Base-by-base conservation (phyloP, 2,888 invertebrate species). In the Drosophila suboccidentalis region DNA sequence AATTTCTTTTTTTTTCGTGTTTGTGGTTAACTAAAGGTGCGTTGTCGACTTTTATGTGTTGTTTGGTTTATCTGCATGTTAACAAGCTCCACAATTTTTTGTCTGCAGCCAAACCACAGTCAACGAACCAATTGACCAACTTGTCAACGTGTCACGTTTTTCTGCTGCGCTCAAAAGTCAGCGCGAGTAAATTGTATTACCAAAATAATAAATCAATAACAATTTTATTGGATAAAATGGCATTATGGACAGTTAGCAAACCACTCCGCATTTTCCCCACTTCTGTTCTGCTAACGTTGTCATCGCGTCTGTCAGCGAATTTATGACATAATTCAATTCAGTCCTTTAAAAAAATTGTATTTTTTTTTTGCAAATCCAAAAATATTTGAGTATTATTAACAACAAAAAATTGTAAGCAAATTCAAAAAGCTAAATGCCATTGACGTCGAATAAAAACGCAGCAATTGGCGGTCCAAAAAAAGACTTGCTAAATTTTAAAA, bases 181-280 rank as follows among this genome's bases (percentile, higher is more conserved):
- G 1, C n/a, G 46, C 32, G 39, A 51, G 53, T 64, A 78, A 88
- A 86, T 86, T 83, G 78, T 82, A 86, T 86, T 86, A 86, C 77
- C 83, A 67, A 82, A 85, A 87, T 82, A 80, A 87, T 87, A 86
- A 87, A 85, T 83, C 83, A 86, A 85, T 88, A 88, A 81, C 66
- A 68, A 66, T 77, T 73, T 85, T 68, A 78, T 68, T 75, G 62
- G 41, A 50, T 60, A 72, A 86, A 87, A 86, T 81, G 82, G 50
- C 72, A 78, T 83, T 82, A 88, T 72, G 81, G 83, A 64, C 82
- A 75, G 78, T 68, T 65, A 58, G 55, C 32, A 13, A 17, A 8
- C 15, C 19, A 19, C 38, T n/a, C n/a, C 34, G 34, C 6, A 4
- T 13, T 5, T 11, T 17, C 8, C 6, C 36, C n/a, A 13, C 36